These are phyloP conservation scores for Eustalomyia histrio DNA, from an alignment of 2,888 invertebrate genomes.

Conservation along the genomic window DNA sequence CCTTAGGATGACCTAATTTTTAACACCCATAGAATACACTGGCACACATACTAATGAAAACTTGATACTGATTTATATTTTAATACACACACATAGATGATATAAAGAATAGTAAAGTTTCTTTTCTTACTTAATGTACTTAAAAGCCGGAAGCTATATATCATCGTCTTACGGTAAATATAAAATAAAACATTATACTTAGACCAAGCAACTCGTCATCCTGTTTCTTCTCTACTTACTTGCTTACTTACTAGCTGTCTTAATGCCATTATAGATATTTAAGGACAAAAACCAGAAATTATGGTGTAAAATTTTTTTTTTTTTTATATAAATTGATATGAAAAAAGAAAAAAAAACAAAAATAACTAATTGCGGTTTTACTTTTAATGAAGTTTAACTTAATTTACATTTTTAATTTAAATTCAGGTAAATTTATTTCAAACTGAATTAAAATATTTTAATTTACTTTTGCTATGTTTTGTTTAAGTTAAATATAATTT, in stretches of 20 bases:
- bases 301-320: too few relatives aligned
- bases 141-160: slow-evolving; percentile 34
- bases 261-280: not conserved
- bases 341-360: not conserved
- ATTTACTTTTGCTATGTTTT: not conserved
- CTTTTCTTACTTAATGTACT: not conserved
- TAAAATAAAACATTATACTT: slow-evolving; percentile 2
- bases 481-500: not conserved
- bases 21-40: not conserved
- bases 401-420: not conserved
- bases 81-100: not conserved
- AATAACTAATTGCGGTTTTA: not conserved
- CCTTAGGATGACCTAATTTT: slow-evolving; percentile 21
- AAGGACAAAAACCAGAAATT: slow-evolving; percentile 4
- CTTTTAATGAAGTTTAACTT: not conserved
- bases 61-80: not conserved
- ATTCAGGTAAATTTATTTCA: not conserved
- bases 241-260: not conserved
- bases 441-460: not conserved
- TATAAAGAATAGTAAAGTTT: not conserved
- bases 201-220: not conserved
- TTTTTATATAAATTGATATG: too few relatives aligned
- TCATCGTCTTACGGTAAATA: slow-evolving; percentile 9
- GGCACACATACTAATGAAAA: not conserved
- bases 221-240: not conserved